Percentiles rank a stretch among this genome's conserved stretches.
Evolutionary conservation across 92 coral and sea anemone species (phyloP).

Genomic region (Anthopleura xanthogrammica): DNA sequence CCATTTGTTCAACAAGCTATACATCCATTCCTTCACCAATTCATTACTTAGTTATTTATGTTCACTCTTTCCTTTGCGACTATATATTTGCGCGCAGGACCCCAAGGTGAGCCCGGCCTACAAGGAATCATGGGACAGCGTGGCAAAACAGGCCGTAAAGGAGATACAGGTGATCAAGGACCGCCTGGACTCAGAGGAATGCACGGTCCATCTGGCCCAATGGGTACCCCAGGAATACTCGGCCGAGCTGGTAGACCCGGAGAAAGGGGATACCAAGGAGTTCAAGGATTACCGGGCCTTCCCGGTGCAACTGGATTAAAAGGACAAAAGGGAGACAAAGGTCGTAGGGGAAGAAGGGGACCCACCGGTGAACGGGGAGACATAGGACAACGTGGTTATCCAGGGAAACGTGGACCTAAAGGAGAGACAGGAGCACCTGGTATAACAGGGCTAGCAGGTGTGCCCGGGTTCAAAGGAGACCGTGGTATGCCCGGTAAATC

Average conservation of each 20-base stretch:
- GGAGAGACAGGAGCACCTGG: slow-evolving; percentile 33
- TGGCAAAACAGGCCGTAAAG: slow-evolving; percentile 26
- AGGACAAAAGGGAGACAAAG: slow-evolving; percentile 42
- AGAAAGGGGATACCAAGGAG: slow-evolving; percentile 22
- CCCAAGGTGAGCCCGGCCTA: slow-evolving; percentile 27
- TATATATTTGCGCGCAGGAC: slow-evolving; percentile 10
- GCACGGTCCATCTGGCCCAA: slow-evolving; percentile 13
- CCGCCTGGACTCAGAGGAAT: slow-evolving; percentile 12
- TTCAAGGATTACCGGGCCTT: slow-evolving; percentile 17
- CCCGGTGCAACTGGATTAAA: slow-evolving; percentile 27
- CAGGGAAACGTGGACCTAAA: slow-evolving; percentile 24
- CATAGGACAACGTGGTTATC: slow-evolving; percentile 16
- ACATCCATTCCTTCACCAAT: background rate
- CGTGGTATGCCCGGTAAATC: slow-evolving; percentile 17
- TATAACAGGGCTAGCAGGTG: slow-evolving; percentile 23
- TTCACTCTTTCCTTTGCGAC: background rate
- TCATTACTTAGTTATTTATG: no score
- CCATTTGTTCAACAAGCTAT: background rate
- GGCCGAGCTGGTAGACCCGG: slow-evolving; percentile 41
- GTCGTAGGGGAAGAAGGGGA: slow-evolving; percentile 34
- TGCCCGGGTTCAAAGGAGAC: slow-evolving; percentile 31
- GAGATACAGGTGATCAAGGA: slow-evolving; percentile 29
- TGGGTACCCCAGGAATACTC: slow-evolving; percentile 7
- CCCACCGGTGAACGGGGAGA: slow-evolving; percentile 23
- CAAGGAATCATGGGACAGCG: slow-evolving; percentile 23